These are phyloP conservation scores for Drosophila pachea DNA, from an alignment of 1,140 invertebrate genomes.

Conservation along the genomic window DNA sequence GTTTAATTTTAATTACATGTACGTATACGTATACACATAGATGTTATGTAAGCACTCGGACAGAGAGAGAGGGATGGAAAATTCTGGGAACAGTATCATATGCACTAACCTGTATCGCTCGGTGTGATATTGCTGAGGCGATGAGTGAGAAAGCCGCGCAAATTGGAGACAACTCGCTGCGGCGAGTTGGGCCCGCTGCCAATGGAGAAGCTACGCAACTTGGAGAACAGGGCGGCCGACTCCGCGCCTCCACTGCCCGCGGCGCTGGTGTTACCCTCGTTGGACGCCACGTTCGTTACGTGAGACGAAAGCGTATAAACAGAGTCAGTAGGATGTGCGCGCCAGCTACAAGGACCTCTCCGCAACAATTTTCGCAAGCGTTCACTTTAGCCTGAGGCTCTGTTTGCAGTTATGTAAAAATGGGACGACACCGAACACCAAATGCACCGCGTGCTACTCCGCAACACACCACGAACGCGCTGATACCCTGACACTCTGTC, in stretches of 20 bases:
- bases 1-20: constrained; percentile 74
- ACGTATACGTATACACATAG: constrained; percentile 9
- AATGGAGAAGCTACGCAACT: constrained; percentile 79
- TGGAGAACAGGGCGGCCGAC: constrained; percentile 78
- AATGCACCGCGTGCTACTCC: no score
- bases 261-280: constrained; percentile 71
- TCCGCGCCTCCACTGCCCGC: constrained; percentile 68
- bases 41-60: constrained; percentile 57
- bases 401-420: neutral
- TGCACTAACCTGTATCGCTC: constrained; percentile 81
- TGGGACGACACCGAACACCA: no score
- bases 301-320: neutral
- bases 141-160: constrained; percentile 81
- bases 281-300: constrained; percentile 76
- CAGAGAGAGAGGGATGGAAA: neutral
- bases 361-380: neutral
- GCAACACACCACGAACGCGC: neutral
- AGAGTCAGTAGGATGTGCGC: neutral
- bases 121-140: constrained; percentile 80
- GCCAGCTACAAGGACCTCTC: neutral
- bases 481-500: constrained; percentile 1
- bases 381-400: neutral
- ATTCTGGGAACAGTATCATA: neutral
- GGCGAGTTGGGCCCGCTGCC: constrained; percentile 80
- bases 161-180: constrained; percentile 81